Base-by-base conservation (phyloP, 1,140 invertebrate species). In the Drosophila subpulchrella region DNA sequence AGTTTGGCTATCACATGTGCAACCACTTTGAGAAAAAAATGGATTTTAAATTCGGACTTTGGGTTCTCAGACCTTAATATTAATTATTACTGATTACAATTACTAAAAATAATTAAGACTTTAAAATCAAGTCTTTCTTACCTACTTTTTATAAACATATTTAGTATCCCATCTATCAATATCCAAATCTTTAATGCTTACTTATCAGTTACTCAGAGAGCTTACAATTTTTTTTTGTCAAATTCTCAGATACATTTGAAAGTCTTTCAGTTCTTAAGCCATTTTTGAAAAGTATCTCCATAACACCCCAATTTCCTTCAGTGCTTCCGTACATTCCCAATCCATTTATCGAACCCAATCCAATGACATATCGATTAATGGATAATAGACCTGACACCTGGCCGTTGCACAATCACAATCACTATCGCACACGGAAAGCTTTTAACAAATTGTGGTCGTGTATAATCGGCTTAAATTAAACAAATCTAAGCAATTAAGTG, bases 401-500 rank as follows among this genome's bases (percentile, higher is more conserved):
- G 47, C 24, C 44, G 30, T 53, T 42, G 46, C 44, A 58, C 47
- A 41, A 48, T 36, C 17, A 44, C 42, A 41, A 15, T 15, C 13
- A 15, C 39, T 38, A 51, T 36, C 61, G 27, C 34, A 55, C 30
- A 17, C 30, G 50, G 55, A 68, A 78, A 59, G 66, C 85, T 90
- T 89, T 89, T 72, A 81, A 78, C 81, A 81, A 81, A 84, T 90
- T 89, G 85, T 75, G 84, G 85, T 75, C 39, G 44, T 47, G 51
- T 58, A 71, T 89, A 89, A 89, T 89, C 84, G 84, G 80, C 80
- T 89, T 88, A 88, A 80, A 83, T 67, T 80, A 76, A 72, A 89
- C 76, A 89, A 73, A 88, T 73, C 73, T 76, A 68, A 89, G 71
- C 84, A 86, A 86, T 86, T 86, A 86, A 75, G 62, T 68, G 56